phyloP scores from a whole-genome alignment of 2,113 vertebrate genomes.

The Alexandromys fortis region DNA sequence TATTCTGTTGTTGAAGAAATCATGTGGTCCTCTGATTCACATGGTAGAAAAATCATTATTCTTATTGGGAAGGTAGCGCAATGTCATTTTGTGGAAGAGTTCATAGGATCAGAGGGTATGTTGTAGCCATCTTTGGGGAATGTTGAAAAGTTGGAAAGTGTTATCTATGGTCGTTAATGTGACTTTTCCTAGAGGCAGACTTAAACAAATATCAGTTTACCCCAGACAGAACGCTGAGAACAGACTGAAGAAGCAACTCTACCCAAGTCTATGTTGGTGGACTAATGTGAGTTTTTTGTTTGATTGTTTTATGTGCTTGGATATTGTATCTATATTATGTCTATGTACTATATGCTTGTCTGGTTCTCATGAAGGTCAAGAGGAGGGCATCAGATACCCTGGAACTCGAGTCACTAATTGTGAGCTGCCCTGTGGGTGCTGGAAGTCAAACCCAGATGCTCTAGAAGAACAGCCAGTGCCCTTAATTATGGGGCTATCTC shows the following conservation, averaged over 20 bases:
- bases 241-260: not conserved
- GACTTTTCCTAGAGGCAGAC: not conserved
- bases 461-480: too few relatives aligned
- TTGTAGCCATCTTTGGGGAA: slow-evolving; percentile 31
- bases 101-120: not conserved
- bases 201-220: not conserved
- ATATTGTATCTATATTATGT: too few relatives aligned
- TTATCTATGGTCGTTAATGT: not conserved
- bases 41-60: not conserved
- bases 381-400: too few relatives aligned
- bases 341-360: too few relatives aligned
- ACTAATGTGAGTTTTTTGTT: not conserved
- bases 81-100: slow-evolving; percentile 1
- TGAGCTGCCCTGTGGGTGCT: too few relatives aligned
- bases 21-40: not conserved
- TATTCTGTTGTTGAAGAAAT: not conserved
- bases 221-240: not conserved
- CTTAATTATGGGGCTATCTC: too few relatives aligned
- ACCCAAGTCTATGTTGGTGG: not conserved
- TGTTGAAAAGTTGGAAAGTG: slow-evolving; percentile 33
- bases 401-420: too few relatives aligned
- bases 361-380: too few relatives aligned
- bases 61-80: not conserved
- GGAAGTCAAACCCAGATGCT: too few relatives aligned
- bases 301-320: not conserved